Conservation (phyloP, 1,140 invertebrate genomes). For the Neuroterus valhalla region DNA sequence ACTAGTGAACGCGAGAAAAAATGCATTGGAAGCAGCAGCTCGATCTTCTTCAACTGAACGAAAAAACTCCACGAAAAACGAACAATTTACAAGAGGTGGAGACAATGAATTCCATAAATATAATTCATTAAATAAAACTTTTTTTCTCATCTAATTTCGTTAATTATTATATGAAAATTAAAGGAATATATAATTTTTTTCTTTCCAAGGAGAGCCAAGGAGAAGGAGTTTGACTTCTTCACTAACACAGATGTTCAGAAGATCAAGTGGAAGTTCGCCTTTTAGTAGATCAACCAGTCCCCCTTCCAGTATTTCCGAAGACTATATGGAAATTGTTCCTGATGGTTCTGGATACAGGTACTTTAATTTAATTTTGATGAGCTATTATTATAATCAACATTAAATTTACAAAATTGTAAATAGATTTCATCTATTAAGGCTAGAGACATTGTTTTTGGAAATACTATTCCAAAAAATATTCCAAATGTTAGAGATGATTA, state of each 20-base stretch:
- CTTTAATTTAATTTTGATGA: not conserved
- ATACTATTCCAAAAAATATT: too few relatives aligned
- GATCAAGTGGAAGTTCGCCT: slow-evolving; percentile 66
- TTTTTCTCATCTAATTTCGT: slow-evolving; percentile 11
- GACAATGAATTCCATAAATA: slow-evolving; percentile 35
- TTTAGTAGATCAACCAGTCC: slow-evolving; percentile 46
- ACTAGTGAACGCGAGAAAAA: slow-evolving; percentile 81
- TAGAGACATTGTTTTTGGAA: too few relatives aligned
- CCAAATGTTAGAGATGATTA: too few relatives aligned
- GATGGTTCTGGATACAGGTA: slow-evolving; percentile 66
- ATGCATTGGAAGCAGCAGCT: slow-evolving; percentile 74
- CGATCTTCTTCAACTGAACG: slow-evolving; percentile 49
- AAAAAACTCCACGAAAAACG: slow-evolving; percentile 58
- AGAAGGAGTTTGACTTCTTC: slow-evolving; percentile 83
- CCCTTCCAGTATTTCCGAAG: slow-evolving; percentile 56
- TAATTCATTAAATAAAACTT: slow-evolving; percentile 41
- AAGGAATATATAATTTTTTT: not conserved
- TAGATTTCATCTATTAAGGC: too few relatives aligned
- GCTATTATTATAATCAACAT: slow-evolving; percentile 24
- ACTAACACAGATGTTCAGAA: slow-evolving; percentile 83
- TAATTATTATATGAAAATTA: slow-evolving; percentile 1
- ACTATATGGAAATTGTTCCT: slow-evolving; percentile 54
- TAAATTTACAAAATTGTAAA: too few relatives aligned
- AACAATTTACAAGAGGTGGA: slow-evolving; percentile 71
- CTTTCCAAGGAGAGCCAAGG: slow-evolving; percentile 77